phyloP scores from a whole-genome alignment of 2,888 invertebrate species.

The Lycophotia porphyrea region DNA sequence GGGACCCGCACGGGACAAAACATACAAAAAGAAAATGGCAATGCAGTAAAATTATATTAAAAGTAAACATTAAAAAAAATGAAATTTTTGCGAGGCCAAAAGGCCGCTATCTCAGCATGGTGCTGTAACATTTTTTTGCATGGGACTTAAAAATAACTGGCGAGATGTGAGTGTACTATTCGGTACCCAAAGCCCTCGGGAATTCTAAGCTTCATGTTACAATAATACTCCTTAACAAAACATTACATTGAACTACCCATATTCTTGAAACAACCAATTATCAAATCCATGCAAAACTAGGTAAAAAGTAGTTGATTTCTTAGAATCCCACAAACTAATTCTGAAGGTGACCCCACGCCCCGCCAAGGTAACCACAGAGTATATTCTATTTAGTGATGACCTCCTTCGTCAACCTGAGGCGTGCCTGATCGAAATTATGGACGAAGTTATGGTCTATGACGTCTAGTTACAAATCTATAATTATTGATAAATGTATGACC shows the following conservation, averaged over 20 bases:
- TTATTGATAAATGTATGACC: slow-evolving; percentile 25
- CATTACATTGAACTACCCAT: background rate
- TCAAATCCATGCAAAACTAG: slow-evolving; percentile 18
- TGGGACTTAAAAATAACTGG: background rate
- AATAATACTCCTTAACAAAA: background rate
- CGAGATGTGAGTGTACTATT: background rate
- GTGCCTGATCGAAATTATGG: slow-evolving; percentile 43
- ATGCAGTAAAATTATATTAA: no score
- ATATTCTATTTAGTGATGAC: slow-evolving; percentile 32
- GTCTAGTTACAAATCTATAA: slow-evolving; percentile 24
- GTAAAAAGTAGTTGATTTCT: slow-evolving; percentile 6
- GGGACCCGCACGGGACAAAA: no score
- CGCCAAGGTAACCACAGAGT: background rate
- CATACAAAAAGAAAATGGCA: no score
- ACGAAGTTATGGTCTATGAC: slow-evolving; percentile 4
- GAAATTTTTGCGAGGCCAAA: no score
- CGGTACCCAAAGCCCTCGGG: background rate
- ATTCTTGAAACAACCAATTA: slow-evolving; percentile 14
- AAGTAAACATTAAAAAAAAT: no score
- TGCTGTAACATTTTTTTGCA: no score
- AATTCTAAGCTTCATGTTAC: background rate
- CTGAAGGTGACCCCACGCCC: slow-evolving; percentile 43
- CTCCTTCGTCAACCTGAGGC: slow-evolving; percentile 33
- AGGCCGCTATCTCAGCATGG: no score
- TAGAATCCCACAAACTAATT: background rate